Percentiles rank a stretch among this genome's conserved stretches.
Evolutionary conservation across 2,113 vertebrate species (phyloP).

Genomic region (Vombatus ursinus): DNA sequence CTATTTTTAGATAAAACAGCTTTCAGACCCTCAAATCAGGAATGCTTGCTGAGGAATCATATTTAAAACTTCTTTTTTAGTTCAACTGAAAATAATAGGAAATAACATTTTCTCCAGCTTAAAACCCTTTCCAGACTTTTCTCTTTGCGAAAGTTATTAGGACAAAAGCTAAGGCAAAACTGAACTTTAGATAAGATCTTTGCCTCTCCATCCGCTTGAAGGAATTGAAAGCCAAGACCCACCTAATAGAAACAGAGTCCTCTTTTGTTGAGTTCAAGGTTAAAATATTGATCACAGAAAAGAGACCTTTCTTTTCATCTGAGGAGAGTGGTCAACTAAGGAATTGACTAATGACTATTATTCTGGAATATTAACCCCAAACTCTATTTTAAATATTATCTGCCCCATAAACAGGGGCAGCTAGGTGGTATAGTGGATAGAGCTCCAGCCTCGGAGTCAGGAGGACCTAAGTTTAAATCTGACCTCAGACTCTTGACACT

Average conservation of each 20-base stretch:
- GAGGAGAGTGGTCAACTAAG: neutral
- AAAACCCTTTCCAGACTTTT: neutral
- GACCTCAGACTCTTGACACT: no score
- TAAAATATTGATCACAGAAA: neutral
- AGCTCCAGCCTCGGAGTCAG: no score
- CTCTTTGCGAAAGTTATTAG: neutral
- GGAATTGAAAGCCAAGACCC: neutral
- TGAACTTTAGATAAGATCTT: neutral
- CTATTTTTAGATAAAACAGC: constrained; percentile 2
- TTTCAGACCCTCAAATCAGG: constrained; percentile 1
- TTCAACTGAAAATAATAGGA: neutral
- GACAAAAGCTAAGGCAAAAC: neutral
- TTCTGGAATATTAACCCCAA: neutral
- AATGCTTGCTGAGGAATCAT: neutral
- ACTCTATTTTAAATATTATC: neutral
- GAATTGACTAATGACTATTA: neutral
- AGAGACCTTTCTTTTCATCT: neutral
- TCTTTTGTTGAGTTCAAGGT: neutral
- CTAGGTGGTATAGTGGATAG: no score
- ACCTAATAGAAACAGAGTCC: neutral
- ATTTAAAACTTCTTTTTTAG: neutral
- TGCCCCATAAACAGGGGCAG: neutral
- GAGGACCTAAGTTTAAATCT: no score
- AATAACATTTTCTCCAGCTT: neutral
- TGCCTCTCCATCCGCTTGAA: neutral